Evolutionary conservation across 2,888 invertebrate species (phyloP), one percentile per base, ranked within the genome.

Genomic region (Mongoloraphidia duomilia): DNA sequence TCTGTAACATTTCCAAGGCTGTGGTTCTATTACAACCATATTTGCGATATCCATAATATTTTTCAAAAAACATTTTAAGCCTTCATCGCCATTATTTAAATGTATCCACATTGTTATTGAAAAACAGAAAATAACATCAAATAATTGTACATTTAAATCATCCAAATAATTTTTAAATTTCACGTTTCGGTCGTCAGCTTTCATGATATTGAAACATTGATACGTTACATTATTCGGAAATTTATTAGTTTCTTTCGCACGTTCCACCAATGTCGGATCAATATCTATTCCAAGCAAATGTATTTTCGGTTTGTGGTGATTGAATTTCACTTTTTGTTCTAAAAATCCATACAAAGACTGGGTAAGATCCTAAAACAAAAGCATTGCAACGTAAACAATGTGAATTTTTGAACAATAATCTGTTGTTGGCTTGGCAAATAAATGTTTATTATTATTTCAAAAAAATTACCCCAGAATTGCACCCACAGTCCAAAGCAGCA

Each of bases 91-190:
- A 65, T 83, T 72, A 64, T 91, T 90, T 26, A 91, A 64, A 66
- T 91, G 91, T 59, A 91, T 85, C 91, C 91, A 91, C 88, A 91
- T 88, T 13, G 88, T 85, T 34, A 88, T 76, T 9, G 90, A 89
- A 63, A 90, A 88, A 62, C 85, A 84, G 64, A 85, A 86, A 44
- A 77, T 72, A 3, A 78, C 70, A 67, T 83, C 79, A 68, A 85
- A 88, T 51, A 63, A 70, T 0, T 58, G 44, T 44, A 67, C 71
- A 1, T 68, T 58, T 52, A 67, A 56, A 2, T 54, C 55, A 34
- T 60, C 50, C 46, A 85, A 65, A 63, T 74, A 80, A 0, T 65
- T 55, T 9, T 64, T 55, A n/a, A 82, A 61, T 3, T 61, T 47
- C 36, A 57, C 50, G 36, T 65, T 61, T 2, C 71, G 58, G 2